phyloP scores from a whole-genome alignment of 64 coral and sea anemone species.

The Porites lutea region DNA sequence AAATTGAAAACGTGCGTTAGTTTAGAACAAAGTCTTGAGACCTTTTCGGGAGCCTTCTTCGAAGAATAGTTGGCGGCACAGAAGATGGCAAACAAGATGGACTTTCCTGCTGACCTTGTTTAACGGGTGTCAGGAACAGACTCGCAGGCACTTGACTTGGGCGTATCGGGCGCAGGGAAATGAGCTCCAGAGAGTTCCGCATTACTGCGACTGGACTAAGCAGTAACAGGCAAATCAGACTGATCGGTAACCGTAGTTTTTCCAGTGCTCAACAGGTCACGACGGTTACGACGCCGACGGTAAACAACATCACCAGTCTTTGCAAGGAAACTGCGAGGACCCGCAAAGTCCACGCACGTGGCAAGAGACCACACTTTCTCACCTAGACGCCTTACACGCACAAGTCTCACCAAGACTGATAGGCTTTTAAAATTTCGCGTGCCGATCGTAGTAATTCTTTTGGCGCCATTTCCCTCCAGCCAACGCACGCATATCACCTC shows the following conservation, averaged over 20 bases:
- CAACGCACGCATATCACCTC: not conserved
- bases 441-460: no score
- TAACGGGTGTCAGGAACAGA: no score
- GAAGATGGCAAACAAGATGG: not conserved
- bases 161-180: no score
- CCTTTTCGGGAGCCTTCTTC: no score
- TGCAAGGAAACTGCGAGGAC: constrained; percentile 9
- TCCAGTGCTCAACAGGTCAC: constrained; percentile 23
- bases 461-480: not conserved
- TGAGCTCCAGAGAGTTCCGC: no score
- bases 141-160: no score
- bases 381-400: constrained; percentile 4
- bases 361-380: constrained; percentile 25
- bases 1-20: no score
- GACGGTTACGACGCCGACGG: constrained; percentile 20
- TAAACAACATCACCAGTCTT: constrained; percentile 6
- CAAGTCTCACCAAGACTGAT: not conserved
- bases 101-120: not conserved
- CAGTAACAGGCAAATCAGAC: not conserved
- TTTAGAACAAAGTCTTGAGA: no score
- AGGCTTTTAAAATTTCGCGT: constrained; percentile 24
- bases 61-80: not conserved
- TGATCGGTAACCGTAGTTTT: not conserved
- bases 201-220: constrained; percentile 13
- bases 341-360: constrained; percentile 4